Evolutionary conservation across 2,888 invertebrate genomes (phyloP).

Genomic region (Lochmaea crataegi): DNA sequence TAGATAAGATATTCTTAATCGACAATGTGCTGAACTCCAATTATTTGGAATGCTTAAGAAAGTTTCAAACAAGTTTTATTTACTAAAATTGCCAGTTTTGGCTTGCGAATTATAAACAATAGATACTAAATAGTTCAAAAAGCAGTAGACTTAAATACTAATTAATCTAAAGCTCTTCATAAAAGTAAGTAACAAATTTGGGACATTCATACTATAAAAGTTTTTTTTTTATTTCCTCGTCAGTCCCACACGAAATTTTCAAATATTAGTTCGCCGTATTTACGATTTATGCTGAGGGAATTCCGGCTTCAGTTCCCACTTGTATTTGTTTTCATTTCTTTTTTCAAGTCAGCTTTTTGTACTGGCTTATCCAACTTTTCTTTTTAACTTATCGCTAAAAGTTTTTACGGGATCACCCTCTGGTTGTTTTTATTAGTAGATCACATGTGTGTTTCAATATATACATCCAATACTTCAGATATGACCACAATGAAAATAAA

Average conservation of each 20-base stretch:
- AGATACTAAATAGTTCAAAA: too few relatives aligned
- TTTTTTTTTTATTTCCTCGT: neutral
- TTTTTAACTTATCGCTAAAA: conserved; percentile 4
- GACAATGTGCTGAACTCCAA: too few relatives aligned
- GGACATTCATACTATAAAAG: neutral
- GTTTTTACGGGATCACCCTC: neutral
- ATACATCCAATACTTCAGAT: neutral
- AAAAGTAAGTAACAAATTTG: neutral
- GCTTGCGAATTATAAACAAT: too few relatives aligned
- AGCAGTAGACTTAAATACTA: too few relatives aligned
- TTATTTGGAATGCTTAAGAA: too few relatives aligned
- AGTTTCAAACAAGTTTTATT: too few relatives aligned
- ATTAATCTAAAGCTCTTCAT: too few relatives aligned
- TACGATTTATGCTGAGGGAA: conserved; percentile 1
- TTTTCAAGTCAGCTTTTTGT: neutral
- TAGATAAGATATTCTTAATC: too few relatives aligned
- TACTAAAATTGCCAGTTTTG: too few relatives aligned
- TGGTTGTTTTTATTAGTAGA: neutral
- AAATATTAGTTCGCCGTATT: conserved; percentile 2
- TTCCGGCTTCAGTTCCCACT: neutral
- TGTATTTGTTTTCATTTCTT: neutral
- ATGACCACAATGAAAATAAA: neutral
- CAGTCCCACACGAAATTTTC: neutral
- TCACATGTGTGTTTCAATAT: neutral
- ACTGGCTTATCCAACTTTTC: neutral